phyloP scores from a whole-genome alignment of 2,888 invertebrate genomes.

The Nomada goodeniana region DNA sequence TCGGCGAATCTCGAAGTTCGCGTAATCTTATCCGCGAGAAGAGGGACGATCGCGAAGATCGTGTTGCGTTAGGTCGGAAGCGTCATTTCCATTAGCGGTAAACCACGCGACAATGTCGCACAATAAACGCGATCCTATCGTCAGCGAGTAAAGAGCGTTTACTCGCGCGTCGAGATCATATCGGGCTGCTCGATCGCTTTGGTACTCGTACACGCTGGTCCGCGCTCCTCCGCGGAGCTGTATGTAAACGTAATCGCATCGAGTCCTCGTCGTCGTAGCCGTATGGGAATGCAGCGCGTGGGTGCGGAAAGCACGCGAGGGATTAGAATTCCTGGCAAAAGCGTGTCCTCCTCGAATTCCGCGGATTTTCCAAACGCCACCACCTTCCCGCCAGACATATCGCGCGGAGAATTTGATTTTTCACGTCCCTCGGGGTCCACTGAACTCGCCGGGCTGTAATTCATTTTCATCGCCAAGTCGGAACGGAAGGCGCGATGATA shows the following conservation, averaged over 20 bases:
- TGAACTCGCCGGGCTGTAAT: background rate
- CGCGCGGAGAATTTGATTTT: background rate
- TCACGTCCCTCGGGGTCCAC: constrained; percentile 5
- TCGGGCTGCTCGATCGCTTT: constrained; percentile 32
- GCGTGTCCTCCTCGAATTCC: constrained; percentile 47
- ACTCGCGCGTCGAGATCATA: constrained; percentile 39
- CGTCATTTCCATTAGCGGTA: constrained; percentile 9
- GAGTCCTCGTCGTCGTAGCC: constrained; percentile 36
- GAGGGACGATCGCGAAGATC: background rate
- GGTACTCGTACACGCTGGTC: constrained; percentile 26
- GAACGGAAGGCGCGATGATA: background rate
- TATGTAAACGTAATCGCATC: constrained; percentile 58
- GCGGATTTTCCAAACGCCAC: constrained; percentile 11
- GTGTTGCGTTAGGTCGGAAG: background rate
- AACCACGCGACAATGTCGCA: constrained; percentile 13
- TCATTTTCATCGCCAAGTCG: background rate
- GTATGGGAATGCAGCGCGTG: constrained; percentile 64
- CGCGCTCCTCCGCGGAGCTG: constrained; percentile 37
- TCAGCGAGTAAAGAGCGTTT: constrained; percentile 56
- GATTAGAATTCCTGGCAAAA: constrained; percentile 62
- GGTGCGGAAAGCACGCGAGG: constrained; percentile 62
- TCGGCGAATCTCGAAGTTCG: background rate
- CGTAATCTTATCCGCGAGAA: background rate
- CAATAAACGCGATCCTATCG: constrained; percentile 42
- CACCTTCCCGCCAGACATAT: background rate